A percentile compares a stretch with the other conserved stretches of the same genome.
phyloP scores from a whole-genome alignment of 1,140 invertebrate genomes.

The Tetramorium alpestre region DNA sequence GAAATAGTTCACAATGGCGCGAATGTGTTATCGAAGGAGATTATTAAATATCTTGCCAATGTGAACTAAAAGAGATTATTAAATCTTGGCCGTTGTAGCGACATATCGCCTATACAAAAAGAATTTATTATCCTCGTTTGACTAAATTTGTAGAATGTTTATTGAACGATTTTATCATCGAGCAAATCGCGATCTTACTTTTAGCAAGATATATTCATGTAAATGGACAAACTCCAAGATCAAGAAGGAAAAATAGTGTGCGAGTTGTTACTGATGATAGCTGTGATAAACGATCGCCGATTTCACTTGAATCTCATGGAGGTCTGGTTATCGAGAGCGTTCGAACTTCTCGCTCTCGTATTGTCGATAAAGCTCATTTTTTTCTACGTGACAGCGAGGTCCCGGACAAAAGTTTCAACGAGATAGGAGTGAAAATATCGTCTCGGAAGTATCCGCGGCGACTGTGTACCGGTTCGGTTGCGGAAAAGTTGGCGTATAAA shows the following conservation, averaged over 20 bases:
- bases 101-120: neutral
- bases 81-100: neutral
- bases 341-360: conserved; percentile 47
- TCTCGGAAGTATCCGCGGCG: conserved; percentile 46
- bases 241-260: conserved; percentile 6
- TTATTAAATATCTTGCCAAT: neutral
- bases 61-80: neutral
- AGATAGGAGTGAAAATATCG: conserved; percentile 65
- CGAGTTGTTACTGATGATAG: conserved; percentile 39
- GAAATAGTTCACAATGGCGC: conserved; percentile 19
- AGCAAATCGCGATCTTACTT: conserved; percentile 7
- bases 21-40: neutral
- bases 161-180: neutral
- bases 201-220: conserved; percentile 18
- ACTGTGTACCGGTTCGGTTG: conserved; percentile 49
- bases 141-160: neutral
- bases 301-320: conserved; percentile 46
- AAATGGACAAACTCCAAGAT: conserved; percentile 35
- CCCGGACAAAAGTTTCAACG: conserved; percentile 63
- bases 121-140: neutral
- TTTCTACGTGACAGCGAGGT: conserved; percentile 53
- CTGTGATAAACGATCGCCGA: conserved; percentile 54
- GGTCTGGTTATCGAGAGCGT: conserved; percentile 48
- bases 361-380: conserved; percentile 60
- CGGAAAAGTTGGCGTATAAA: conserved; percentile 70